Evolutionary conservation across 2,888 invertebrate genomes (phyloP).

Genomic region (Lobophora halterata): DNA sequence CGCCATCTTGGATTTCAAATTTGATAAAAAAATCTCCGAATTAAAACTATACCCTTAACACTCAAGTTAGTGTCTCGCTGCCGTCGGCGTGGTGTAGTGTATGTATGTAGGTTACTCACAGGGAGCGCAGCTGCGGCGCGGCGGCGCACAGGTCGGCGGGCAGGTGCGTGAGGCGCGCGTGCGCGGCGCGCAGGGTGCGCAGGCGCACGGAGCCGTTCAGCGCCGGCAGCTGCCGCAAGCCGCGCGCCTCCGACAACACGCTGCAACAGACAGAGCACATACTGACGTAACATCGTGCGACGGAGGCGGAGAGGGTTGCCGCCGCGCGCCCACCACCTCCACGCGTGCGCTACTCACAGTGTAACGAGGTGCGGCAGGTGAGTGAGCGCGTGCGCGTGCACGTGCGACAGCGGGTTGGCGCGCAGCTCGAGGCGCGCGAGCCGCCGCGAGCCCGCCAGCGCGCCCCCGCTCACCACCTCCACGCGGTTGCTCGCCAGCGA

Average conservation of each 20-base stretch:
- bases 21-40: no score
- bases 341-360: constrained; percentile 51
- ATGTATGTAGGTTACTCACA: constrained; percentile 85
- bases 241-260: constrained; percentile 91
- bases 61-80: no score
- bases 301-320: not conserved
- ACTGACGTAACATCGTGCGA: not conserved
- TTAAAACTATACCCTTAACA: no score
- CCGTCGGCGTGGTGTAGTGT: no score
- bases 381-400: constrained; percentile 86
- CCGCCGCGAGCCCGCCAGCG: constrained; percentile 84
- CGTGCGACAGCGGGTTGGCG: constrained; percentile 88
- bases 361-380: constrained; percentile 84
- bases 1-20: no score
- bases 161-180: constrained; percentile 87
- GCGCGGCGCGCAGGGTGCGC: constrained; percentile 90
- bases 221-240: constrained; percentile 89
- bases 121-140: constrained; percentile 89
- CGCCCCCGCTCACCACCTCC: constrained; percentile 85
- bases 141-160: constrained; percentile 88
- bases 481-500: constrained; percentile 92
- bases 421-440: constrained; percentile 90
- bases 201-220: constrained; percentile 89
- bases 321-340: no score
- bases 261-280: constrained; percentile 69